Conservation (phyloP, 2,113 vertebrate genomes). For the Oryzias curvinotus region DNA sequence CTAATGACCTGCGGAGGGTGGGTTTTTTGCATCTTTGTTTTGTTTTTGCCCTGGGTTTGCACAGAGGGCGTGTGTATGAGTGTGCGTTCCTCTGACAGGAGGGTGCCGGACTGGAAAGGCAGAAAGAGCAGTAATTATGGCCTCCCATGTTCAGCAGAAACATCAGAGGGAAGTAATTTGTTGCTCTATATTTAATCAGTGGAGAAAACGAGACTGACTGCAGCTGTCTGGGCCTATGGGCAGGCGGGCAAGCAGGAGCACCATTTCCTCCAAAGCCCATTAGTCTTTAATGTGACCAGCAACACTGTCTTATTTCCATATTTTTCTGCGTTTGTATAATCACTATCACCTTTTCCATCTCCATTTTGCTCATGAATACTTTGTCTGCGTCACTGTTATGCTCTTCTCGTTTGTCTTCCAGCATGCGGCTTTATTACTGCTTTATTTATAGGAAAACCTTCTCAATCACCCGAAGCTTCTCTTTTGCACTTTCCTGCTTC, state of each 20-base stretch:
- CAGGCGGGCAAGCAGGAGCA: constrained; percentile 50
- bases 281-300: constrained; percentile 55
- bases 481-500: not conserved
- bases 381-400: constrained; percentile 15
- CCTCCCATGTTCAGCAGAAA: constrained; percentile 69
- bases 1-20: constrained; percentile 45
- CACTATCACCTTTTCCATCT: constrained; percentile 40
- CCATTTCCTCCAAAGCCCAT: constrained; percentile 72
- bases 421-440: constrained; percentile 17
- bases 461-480: constrained; percentile 7
- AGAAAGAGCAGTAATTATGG: constrained; percentile 69
- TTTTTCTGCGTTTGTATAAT: constrained; percentile 51
- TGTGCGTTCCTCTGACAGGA: constrained; percentile 37
- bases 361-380: constrained; percentile 26
- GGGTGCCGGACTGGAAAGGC: constrained; percentile 53
- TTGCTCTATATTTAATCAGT: constrained; percentile 77
- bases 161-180: constrained; percentile 76
- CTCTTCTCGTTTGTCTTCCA: constrained; percentile 9
- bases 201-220: constrained; percentile 69
- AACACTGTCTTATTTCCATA: constrained; percentile 50
- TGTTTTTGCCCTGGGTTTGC: constrained; percentile 6
- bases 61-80: constrained; percentile 11
- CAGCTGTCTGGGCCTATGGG: constrained; percentile 62
- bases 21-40: constrained; percentile 6
- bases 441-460: not conserved